Evolutionary conservation across 35 echinoderm and acorn worm species (phyloP).

Genomic region (Stichopus chloronotus): DNA sequence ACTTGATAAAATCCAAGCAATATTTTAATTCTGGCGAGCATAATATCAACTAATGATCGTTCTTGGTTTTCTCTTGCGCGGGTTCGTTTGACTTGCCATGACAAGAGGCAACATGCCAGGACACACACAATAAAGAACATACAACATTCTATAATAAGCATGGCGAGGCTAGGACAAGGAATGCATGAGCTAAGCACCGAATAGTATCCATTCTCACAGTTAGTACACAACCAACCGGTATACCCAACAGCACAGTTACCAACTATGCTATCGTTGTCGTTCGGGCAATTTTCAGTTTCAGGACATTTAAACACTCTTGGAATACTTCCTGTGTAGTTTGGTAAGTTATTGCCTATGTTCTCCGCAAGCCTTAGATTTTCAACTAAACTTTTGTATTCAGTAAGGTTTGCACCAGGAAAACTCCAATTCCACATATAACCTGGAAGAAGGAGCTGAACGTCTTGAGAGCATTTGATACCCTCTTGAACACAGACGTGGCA

Average conservation of each 20-base stretch:
- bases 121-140: neutral
- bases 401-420: neutral
- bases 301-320: conserved; percentile 8
- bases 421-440: conserved; percentile 56
- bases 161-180: neutral
- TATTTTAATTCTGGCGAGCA: conserved; percentile 51
- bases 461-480: conserved; percentile 28
- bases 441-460: conserved; percentile 6
- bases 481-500: conserved; percentile 11
- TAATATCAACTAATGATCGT: conserved; percentile 14
- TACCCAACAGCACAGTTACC: conserved; percentile 39
- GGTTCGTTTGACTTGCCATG: neutral
- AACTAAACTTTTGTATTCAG: conserved; percentile 25
- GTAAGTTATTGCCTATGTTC: neutral
- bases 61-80: neutral
- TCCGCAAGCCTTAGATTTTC: neutral
- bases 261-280: neutral
- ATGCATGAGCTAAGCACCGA: neutral
- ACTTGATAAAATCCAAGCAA: conserved; percentile 60
- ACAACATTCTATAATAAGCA: neutral
- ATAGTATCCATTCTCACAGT: conserved; percentile 12
- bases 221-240: conserved; percentile 46
- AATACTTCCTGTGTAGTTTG: neutral
- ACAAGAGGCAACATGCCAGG: neutral
- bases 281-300: neutral